phyloP scores from a whole-genome alignment of 2,797 vertebrate genomes.

The Pachyuromys duprasi region DNA sequence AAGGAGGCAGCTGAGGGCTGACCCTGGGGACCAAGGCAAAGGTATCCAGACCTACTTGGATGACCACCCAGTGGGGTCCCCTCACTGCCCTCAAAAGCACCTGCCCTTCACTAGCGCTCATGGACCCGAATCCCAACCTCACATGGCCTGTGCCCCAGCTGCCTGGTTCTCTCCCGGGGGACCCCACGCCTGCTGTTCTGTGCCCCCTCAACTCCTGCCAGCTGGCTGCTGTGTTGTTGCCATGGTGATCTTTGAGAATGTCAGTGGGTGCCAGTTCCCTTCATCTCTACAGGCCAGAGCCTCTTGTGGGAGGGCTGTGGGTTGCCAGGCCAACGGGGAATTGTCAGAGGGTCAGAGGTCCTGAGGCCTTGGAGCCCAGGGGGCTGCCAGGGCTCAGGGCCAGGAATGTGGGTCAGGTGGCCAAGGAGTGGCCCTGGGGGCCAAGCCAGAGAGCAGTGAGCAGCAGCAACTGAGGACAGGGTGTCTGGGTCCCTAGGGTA shows the following conservation, averaged over 20 bases:
- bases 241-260: conserved; percentile 74
- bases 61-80: neutral
- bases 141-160: conserved; percentile 27
- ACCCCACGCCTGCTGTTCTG: conserved; percentile 61
- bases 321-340: neutral
- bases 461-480: no score
- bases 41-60: neutral
- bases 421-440: neutral
- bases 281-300: conserved; percentile 46
- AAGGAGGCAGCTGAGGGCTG: neutral
- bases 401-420: neutral
- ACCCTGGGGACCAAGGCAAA: neutral
- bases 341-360: conserved; percentile 52
- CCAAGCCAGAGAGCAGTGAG: rapidly evolving
- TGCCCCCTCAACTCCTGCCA: conserved; percentile 71
- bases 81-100: neutral
- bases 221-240: conserved; percentile 81
- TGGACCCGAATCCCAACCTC: neutral
- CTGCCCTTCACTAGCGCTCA: no score
- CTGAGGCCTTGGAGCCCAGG: neutral
- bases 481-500: neutral
- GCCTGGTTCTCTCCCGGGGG: conserved; percentile 22
- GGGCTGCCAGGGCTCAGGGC: neutral
- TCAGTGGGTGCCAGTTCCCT: conserved; percentile 48
- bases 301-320: conserved; percentile 43